These are phyloP conservation scores for Gymnarchus niloticus DNA, from an alignment of 2,113 vertebrate genomes.

Conservation along the genomic window DNA sequence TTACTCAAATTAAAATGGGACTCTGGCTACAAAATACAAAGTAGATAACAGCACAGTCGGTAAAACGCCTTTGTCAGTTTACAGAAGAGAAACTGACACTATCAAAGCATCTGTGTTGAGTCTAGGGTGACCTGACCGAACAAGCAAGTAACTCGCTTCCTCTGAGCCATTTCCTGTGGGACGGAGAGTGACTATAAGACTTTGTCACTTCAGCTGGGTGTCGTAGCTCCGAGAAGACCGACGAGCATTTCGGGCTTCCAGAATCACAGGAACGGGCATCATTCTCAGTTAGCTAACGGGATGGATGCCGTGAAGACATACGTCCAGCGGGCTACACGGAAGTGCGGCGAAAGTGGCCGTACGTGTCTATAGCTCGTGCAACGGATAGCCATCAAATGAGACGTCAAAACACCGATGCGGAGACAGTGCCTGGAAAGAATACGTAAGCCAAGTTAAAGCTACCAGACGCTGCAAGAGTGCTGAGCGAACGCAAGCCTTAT, in stretches of 20 bases:
- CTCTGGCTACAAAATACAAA: constrained; percentile 71
- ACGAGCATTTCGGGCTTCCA: neutral
- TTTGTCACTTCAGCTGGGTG: neutral
- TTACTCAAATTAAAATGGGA: constrained; percentile 50
- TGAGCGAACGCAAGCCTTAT: neutral
- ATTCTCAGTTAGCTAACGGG: neutral
- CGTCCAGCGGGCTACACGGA: too few species aligned
- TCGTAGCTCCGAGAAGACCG: neutral
- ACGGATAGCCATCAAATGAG: neutral
- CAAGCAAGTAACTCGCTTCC: too few species aligned
- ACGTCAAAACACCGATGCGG: neutral
- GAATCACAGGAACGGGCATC: neutral
- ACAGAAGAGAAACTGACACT: neutral
- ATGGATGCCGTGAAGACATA: neutral
- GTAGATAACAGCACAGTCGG: constrained; percentile 53
- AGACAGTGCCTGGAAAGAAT: neutral
- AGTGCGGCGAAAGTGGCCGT: neutral
- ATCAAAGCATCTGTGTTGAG: neutral
- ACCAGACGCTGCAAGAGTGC: neutral
- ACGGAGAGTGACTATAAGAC: neutral
- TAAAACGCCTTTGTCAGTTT: neutral
- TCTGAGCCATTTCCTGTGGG: neutral
- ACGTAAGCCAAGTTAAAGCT: neutral
- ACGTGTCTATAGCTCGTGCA: neutral
- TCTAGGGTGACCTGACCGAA: neutral